phyloP scores from a whole-genome alignment of 2,113 vertebrate species.

The Lanius ludovicianus region DNA sequence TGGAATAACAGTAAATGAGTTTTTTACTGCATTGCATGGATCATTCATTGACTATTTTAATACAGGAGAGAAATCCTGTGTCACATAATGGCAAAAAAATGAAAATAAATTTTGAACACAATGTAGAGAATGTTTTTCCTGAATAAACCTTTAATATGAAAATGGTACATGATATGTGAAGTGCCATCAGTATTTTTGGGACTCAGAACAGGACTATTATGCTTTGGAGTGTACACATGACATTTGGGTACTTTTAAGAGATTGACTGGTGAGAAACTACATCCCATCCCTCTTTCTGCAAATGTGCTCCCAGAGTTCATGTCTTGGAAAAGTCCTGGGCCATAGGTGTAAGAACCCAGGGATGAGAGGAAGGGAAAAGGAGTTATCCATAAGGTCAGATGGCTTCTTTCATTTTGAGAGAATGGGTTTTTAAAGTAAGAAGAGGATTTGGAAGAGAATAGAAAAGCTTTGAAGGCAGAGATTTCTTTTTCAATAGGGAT shows the following conservation, averaged over 20 bases:
- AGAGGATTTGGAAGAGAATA: conserved; percentile 6
- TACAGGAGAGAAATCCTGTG: not conserved
- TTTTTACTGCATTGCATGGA: not conserved
- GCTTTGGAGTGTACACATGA: not conserved
- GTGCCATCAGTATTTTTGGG: not conserved
- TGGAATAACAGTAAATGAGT: not conserved
- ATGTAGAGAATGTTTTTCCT: not conserved
- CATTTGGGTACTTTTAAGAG: not conserved
- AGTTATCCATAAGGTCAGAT: not conserved
- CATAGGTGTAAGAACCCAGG: not conserved
- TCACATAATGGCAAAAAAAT: not conserved
- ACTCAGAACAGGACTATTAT: not conserved
- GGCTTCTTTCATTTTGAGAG: not conserved
- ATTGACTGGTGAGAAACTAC: not conserved
- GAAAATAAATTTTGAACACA: not conserved
- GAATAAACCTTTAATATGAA: not conserved
- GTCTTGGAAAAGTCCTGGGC: not conserved
- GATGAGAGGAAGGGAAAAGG: not conserved
- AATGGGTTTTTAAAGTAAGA: not conserved
- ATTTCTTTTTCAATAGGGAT: not conserved
- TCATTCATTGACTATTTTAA: not conserved
- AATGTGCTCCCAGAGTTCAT: not conserved
- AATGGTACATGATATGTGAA: not conserved
- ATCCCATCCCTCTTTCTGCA: not conserved
- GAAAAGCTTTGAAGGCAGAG: not conserved